Evolutionary conservation across 2,113 vertebrate genomes (phyloP), one percentile per base, ranked within the genome.

Genomic region (Bos javanicus): DNA sequence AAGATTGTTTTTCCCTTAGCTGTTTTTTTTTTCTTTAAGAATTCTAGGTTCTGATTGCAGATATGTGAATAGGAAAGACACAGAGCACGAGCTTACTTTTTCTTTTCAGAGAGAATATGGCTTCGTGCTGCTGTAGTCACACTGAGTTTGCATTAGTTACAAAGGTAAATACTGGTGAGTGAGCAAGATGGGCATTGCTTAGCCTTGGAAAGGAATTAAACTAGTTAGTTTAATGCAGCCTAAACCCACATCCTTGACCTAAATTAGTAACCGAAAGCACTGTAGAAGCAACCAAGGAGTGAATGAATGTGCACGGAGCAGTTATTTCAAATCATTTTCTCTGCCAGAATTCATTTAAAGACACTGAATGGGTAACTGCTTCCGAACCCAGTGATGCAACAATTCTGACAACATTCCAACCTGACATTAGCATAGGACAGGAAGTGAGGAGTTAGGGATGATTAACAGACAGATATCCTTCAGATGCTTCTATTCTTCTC

Each of bases 191-290:
- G 59, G n/a, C 30, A 39, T 50, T 94, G 85, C n/a, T 89, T 23
- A 84, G 52, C 39, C 43, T 15, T 21, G 25, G n/a, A 46, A 93
- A 78, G 62, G 33, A 97, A 96, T 96, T 71, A 78, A 95, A 87
- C 62, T 30, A 92, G 57, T 91, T 91, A 74, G 78, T 54, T 28
- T 30, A 87, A 48, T 76, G 39, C 23, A 90, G 86, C 19, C 52
- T n/a, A 48, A 95, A 94, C 39, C 95, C 46, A 94, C n/a, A 81
- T 94, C 91, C 52, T 92, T 91, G 71, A 93, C 67, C 93, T 91
- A 43, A 91, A 91, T 92, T 52, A 64, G 60, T 26, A 90, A 90
- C 50, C 87, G 43, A 96, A 95, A 90, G 80, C 59, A 87, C 52
- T 48, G 86, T 7, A 54, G 50, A 71, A 80, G 48, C 30, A 60